A percentile compares a stretch with the other conserved stretches of the same genome.
These are phyloP conservation scores for Rhynchopsitta pachyrhyncha DNA, from an alignment of 2,113 vertebrate species.

Conservation along the genomic window DNA sequence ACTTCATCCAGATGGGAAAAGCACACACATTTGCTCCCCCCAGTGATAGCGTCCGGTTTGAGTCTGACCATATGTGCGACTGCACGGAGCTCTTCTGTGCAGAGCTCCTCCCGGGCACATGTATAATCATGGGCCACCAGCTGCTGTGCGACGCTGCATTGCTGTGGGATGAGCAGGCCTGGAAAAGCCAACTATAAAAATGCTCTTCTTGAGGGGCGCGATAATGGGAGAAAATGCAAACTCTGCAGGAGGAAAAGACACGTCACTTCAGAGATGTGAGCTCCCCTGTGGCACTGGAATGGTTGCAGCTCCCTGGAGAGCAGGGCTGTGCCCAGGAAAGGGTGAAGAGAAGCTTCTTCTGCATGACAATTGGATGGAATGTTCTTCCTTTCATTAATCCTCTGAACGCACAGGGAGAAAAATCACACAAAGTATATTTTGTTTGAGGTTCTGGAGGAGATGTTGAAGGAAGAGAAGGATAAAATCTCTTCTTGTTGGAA, in stretches of 20 bases:
- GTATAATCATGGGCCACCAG: not conserved
- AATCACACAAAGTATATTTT: not conserved
- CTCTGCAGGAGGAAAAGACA: not conserved
- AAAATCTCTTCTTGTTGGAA: not conserved
- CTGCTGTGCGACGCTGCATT: not conserved
- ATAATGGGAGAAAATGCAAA: not conserved
- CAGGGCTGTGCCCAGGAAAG: not conserved
- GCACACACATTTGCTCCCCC: accelerated
- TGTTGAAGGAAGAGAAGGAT: not conserved
- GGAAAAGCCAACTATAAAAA: not conserved
- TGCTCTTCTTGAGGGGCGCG: not conserved
- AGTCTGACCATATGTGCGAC: accelerated
- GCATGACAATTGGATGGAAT: not conserved
- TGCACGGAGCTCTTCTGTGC: not conserved
- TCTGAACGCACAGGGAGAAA: not conserved
- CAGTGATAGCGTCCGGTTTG: accelerated
- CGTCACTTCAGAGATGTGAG: not conserved
- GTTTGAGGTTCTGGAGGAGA: not conserved
- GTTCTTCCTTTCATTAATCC: not conserved
- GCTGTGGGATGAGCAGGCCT: not conserved
- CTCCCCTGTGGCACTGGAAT: not conserved
- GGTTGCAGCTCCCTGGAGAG: not conserved
- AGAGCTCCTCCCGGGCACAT: too few species aligned
- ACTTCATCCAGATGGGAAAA: not conserved
- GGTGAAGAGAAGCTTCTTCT: not conserved